Evolutionary conservation across 2,797 vertebrate genomes (phyloP).

Genomic region (Benthosema pterotum): DNA sequence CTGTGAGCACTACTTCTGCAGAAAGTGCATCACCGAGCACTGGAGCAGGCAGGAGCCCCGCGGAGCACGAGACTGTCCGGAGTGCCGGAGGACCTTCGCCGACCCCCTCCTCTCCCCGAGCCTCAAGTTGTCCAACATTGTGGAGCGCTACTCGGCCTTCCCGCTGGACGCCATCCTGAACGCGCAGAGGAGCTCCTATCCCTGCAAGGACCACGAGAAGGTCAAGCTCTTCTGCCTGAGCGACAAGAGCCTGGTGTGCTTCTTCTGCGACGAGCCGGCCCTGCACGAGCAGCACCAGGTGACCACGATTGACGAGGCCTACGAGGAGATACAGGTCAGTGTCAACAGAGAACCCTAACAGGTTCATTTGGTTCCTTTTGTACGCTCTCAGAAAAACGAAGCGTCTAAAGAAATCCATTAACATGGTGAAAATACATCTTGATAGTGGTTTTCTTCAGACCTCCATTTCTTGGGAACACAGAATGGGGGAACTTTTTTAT

Average conservation of each 20-base stretch:
- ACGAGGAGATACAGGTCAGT: conserved; percentile 94
- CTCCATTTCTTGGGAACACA: no score
- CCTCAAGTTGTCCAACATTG: conserved; percentile 98
- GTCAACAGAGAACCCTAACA: no score
- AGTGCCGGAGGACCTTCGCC: conserved; percentile 92
- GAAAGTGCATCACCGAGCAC: conserved; percentile 96
- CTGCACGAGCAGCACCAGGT: conserved; percentile 97
- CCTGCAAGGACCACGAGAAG: conserved; percentile 96
- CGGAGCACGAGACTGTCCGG: conserved; percentile 91
- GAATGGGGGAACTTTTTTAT: no score
- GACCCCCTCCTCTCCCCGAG: conserved; percentile 93
- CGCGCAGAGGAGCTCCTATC: conserved; percentile 89
- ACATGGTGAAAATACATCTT: no score
- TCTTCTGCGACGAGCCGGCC: conserved; percentile 96
- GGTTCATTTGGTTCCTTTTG: no score
- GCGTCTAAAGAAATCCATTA: no score
- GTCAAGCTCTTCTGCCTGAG: conserved; percentile 98
- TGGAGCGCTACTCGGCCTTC: conserved; percentile 95
- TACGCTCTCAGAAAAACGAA: no score
- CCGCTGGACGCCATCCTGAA: conserved; percentile 94
- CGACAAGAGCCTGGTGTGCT: conserved; percentile 94
- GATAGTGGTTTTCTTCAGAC: no score
- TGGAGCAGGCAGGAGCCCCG: conserved; percentile 94
- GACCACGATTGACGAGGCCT: conserved; percentile 94
- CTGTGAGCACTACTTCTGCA: conserved; percentile 98